phyloP scores from a whole-genome alignment of 2,113 vertebrate species.

The Pimephales promelas region DNA sequence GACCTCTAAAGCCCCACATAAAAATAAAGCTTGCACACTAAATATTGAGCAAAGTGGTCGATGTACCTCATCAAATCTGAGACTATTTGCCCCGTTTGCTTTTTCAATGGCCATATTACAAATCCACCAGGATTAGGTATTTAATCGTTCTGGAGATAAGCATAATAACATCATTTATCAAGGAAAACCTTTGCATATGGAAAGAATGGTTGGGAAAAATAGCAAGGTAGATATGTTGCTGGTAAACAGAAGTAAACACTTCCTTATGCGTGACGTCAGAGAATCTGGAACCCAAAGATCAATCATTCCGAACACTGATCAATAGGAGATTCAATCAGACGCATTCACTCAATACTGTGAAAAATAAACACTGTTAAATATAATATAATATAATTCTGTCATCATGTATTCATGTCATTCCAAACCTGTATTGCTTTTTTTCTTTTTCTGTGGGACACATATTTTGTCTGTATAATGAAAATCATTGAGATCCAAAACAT shows the following conservation, averaged over 20 bases:
- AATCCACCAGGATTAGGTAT: conserved; percentile 68
- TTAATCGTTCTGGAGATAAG: conserved; percentile 71
- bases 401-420: background rate
- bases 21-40: background rate
- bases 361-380: background rate
- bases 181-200: conserved; percentile 42
- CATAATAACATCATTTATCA: conserved; percentile 61
- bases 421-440: background rate
- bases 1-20: background rate
- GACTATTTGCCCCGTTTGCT: conserved; percentile 54
- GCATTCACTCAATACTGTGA: conserved; percentile 28
- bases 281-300: conserved; percentile 42
- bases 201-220: background rate
- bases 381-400: background rate
- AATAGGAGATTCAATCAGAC: conserved; percentile 48
- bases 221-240: background rate
- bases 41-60: background rate
- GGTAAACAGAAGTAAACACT: background rate
- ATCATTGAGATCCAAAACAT: background rate
- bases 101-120: conserved; percentile 70
- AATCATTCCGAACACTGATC: conserved; percentile 31
- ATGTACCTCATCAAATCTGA: background rate
- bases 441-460: background rate
- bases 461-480: background rate
- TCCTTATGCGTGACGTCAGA: background rate